Evolutionary conservation across 2,113 vertebrate species (phyloP), one percentile per base, ranked within the genome.

Genomic region (Myotis brandtii): DNA sequence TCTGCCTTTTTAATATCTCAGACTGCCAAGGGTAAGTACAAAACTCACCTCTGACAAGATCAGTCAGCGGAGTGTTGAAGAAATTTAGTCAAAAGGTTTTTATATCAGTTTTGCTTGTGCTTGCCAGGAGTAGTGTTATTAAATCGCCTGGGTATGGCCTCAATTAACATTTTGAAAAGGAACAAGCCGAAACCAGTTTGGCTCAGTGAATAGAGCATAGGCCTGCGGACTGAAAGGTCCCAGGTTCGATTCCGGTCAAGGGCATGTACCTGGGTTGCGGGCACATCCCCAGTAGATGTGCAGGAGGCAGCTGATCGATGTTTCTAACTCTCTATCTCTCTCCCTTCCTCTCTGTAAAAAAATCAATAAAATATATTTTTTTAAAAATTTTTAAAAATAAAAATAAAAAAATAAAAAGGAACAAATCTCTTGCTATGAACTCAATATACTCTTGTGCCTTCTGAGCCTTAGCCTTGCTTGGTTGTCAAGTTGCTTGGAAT

Each of bases 151-250:
- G 7, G 30, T 56, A 43, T 34, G 20, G 27, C 54, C 79, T 80
- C 77, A 56, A 89, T 80, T 86, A 73, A 95, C 91, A 79, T 5
- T n/a, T n/a, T n/a, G n/a, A n/a, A n/a, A n/a, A n/a, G n/a, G n/a
- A n/a, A n/a, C n/a, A n/a, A n/a, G n/a, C n/a, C n/a, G n/a, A n/a
- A n/a, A n/a, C n/a, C n/a, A n/a, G n/a, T n/a, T n/a, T n/a, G n/a
- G n/a, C n/a, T n/a, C n/a, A n/a, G n/a, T n/a, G n/a, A n/a, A n/a
- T n/a, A n/a, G n/a, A n/a, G n/a, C n/a, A n/a, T n/a, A n/a, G n/a
- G n/a, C n/a, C n/a, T n/a, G n/a, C n/a, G n/a, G n/a, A n/a, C n/a
- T n/a, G n/a, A n/a, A n/a, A n/a, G n/a, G n/a, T n/a, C n/a, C n/a
- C n/a, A n/a, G n/a, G n/a, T n/a, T n/a, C n/a, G n/a, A n/a, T n/a